A percentile compares a stretch with the other conserved stretches of the same genome.
Evolutionary conservation across 2,888 invertebrate species (phyloP).

Genomic region (Matsumyia berberina): DNA sequence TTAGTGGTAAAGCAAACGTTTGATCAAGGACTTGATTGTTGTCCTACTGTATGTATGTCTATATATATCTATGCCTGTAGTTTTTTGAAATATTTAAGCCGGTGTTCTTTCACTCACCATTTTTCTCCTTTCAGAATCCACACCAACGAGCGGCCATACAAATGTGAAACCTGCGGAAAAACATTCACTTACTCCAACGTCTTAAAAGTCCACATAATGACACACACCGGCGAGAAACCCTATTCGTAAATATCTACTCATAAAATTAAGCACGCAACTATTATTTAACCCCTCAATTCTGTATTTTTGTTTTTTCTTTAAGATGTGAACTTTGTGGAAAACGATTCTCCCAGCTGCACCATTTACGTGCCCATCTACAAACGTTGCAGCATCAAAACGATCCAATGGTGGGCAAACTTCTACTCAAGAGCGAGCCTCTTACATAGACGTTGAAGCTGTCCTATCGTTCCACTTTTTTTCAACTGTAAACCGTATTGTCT

Average conservation of each 20-base stretch:
- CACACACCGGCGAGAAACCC: constrained; percentile 84
- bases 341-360: constrained; percentile 82
- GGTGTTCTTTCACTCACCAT: no score
- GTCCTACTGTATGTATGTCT: no score
- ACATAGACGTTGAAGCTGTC: neutral
- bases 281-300: neutral
- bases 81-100: no score
- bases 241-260: constrained; percentile 78
- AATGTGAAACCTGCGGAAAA: constrained; percentile 82
- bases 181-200: constrained; percentile 83
- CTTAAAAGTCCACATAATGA: constrained; percentile 82
- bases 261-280: neutral
- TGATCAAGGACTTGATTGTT: no score
- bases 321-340: constrained; percentile 83
- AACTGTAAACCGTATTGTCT: neutral
- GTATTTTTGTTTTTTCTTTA: constrained; percentile 1
- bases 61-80: no score
- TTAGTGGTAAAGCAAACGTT: no score
- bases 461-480: neutral
- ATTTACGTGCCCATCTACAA: constrained; percentile 83
- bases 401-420: constrained; percentile 78
- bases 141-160: constrained; percentile 83
- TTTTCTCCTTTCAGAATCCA: constrained; percentile 79
- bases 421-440: constrained; percentile 76
- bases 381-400: constrained; percentile 82